Percentiles rank a stretch among this genome's conserved stretches.
These are phyloP conservation scores for Gephyroberyx darwinii DNA, from an alignment of 2,797 vertebrate genomes.

Conservation along the genomic window DNA sequence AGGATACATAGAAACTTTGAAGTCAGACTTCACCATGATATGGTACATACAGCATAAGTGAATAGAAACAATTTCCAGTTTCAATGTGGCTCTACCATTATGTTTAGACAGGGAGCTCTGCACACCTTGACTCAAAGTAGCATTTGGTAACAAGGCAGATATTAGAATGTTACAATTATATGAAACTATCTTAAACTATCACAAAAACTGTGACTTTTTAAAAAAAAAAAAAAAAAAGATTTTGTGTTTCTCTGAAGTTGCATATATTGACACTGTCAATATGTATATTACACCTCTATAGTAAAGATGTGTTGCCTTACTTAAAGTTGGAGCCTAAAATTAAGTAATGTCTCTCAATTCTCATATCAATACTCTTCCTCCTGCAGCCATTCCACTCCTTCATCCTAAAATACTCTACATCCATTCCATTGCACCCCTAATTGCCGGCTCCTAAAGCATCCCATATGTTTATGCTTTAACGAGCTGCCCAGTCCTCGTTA, in stretches of 20 bases:
- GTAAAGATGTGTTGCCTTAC: not conserved
- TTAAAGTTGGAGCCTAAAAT: not conserved
- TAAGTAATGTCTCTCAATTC: not conserved
- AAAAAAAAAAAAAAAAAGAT: not conserved
- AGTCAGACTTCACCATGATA: not conserved
- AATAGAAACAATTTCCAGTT: not conserved
- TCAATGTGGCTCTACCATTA: not conserved
- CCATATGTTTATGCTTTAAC: slow-evolving; percentile 68
- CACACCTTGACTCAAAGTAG: not conserved
- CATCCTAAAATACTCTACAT: slow-evolving; percentile 34
- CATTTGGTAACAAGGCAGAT: not conserved
- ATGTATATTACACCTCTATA: not conserved
- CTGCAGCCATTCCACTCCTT: slow-evolving; percentile 38
- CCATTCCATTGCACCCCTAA: slow-evolving; percentile 49
- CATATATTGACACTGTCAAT: no score
- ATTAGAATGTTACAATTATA: not conserved
- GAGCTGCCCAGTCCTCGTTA: slow-evolving; percentile 68
- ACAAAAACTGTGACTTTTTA: not conserved
- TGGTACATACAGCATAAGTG: not conserved
- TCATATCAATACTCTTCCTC: slow-evolving; percentile 24
- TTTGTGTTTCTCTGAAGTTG: not conserved
- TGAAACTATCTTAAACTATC: not conserved
- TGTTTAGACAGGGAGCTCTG: slow-evolving; percentile 1
- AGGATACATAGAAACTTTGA: not conserved
- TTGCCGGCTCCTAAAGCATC: slow-evolving; percentile 64